Base-by-base conservation (phyloP, 2,113 vertebrate genomes). In the Excalfactoria chinensis region DNA sequence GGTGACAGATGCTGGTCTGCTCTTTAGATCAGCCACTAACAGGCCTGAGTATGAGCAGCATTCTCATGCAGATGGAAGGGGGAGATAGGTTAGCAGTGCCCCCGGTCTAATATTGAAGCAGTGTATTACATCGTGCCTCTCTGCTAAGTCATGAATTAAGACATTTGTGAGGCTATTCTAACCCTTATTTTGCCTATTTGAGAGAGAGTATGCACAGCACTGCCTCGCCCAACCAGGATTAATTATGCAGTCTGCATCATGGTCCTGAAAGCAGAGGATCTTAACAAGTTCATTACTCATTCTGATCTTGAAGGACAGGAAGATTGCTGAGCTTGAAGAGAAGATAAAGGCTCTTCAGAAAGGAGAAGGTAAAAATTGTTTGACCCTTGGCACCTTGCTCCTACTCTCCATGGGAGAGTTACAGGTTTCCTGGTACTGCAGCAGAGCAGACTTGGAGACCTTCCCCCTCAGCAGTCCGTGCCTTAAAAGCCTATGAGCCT, bases 291-390 rank as follows among this genome's bases (percentile, higher is more conserved):
- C 43, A 19, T 48, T 10, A 1, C 83, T 88, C 95, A 16, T 69
- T 95, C 76, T 89, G 58, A 32, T 86, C 86, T 88, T 92, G 40
- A 81, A 99, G 99, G 98, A 98, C 11, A 80, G 82, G 93, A 97
- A 89, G 95, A 99, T 99, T 84, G 87, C 95, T 16, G 85, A 94
- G 13, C 96, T 99, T 71, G 97, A 99, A 89, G 93, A 98, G 49
- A 94, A 98, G 92, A 92, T 98, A 67, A 97, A 90, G 90, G 66
- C 63, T 48, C 95, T 97, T 10, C 95, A 98, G 82, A 87, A 97
- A 66, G 63, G 94, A 62, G 93, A 93, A 94, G 98, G 98, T 98
- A 96, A 95, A 58, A 76, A 11, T 9, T 14, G 12, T 46, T 69
- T 19, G 55, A 2, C 35, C 32, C 60, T 32, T 60, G n/a, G 32